Percentiles rank a stretch among this genome's conserved stretches.
Conservation (phyloP, 2,888 invertebrate species). For the Listrodromus nycthemerus region DNA sequence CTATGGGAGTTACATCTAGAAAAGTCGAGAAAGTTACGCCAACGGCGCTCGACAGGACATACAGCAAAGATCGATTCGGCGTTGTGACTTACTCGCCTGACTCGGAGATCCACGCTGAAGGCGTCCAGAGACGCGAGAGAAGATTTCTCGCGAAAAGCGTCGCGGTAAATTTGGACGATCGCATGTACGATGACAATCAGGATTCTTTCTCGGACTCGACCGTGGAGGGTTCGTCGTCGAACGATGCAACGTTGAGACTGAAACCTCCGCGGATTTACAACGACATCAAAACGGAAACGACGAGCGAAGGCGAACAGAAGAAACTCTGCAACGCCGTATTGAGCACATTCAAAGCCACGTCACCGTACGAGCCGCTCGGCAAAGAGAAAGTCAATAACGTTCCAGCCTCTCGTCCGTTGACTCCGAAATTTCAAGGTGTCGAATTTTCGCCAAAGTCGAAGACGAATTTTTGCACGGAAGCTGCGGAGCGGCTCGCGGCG, state of each 20-base stretch:
- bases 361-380: not conserved
- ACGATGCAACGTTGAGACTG: not conserved
- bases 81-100: slow-evolving; percentile 45
- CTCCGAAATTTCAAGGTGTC: not conserved
- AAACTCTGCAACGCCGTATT: not conserved
- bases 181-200: slow-evolving; percentile 73
- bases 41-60: slow-evolving; percentile 57
- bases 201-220: slow-evolving; percentile 11
- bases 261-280: slow-evolving; percentile 34
- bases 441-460: not conserved
- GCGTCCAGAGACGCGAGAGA: slow-evolving; percentile 50
- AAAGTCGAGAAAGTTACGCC: slow-evolving; percentile 33
- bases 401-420: not conserved
- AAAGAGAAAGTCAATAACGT: not conserved
- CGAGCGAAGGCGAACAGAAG: not conserved
- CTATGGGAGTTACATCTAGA: not conserved
- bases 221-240: slow-evolving; percentile 14
- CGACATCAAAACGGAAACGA: slow-evolving; percentile 10
- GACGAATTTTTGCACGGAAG: slow-evolving; percentile 11
- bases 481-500: slow-evolving; percentile 2
- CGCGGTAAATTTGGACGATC: slow-evolving; percentile 73
- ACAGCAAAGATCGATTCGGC: slow-evolving; percentile 46
- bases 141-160: slow-evolving; percentile 61
- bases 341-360: not conserved
- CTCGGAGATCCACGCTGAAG: slow-evolving; percentile 18